Evolutionary conservation across 2,888 invertebrate genomes (phyloP), one percentile per base, ranked within the genome.

Genomic region (Drosophila flavopinicola): DNA sequence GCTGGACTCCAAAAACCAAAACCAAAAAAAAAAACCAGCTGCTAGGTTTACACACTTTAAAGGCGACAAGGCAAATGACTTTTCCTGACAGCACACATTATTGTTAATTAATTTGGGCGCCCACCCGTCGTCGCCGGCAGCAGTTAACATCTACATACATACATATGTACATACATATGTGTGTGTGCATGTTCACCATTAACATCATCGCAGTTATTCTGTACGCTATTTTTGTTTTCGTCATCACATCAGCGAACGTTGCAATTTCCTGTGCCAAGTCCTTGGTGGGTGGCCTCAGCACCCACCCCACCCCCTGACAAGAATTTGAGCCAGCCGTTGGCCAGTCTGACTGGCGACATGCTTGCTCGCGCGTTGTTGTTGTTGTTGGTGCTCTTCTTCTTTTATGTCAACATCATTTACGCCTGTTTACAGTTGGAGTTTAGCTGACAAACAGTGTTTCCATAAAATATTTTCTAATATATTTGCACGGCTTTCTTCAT

Each of bases 341-440:
- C 66, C 78, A 87, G 83, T 87, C 83, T 78, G 83, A 67, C 68
- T 84, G 87, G 78, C 87, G 80, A 67, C 87, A 66, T 45, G 41
- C 15, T 39, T 35, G 9, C 9, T 32, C 44, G 9, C 9, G 29
- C 44, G 48, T 38, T 49, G 24, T 47, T 54, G 24, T 35, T 56
- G 24, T 6, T 39, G 15, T 13, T 51, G 9, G 29, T 30, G 20
- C 45, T 66, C 29, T 49, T 59, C 30, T n/a, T 45, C 7, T 45
- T 20, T 24, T 52, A 52, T 65, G 61, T 68, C 74, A 73, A 73
- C 68, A 75, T 73, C 64, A 68, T 73, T 78, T 73, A 78, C 58
- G 60, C 38, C 38, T 68, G 64, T 68, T 73, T 77, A 63, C 49
- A 54, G 61, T 51, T 60, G 23, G 13, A 49, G 73, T 58, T 74